Base-by-base conservation (phyloP, 2,113 vertebrate genomes). In the Corythaixoides concolor region DNA sequence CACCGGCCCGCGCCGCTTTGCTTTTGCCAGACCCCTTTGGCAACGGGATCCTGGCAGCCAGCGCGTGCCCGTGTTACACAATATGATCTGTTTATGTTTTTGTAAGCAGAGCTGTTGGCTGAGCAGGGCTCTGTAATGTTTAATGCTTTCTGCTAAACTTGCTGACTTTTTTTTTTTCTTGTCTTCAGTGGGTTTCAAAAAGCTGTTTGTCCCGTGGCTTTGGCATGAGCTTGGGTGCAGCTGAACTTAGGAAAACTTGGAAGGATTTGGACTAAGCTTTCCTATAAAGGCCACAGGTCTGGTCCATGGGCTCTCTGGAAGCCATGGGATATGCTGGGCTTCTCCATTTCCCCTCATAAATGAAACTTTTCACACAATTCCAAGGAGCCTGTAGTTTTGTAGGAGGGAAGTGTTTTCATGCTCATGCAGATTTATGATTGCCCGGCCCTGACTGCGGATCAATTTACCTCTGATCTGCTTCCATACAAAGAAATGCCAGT, bases 21-120 rank as follows among this genome's bases (percentile, higher is more conserved):
- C 43, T 47, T 33, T 39, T n/a, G 50, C 59, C 37, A 49, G 24
- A 45, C 8, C 1, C 0, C 27, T 30, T 12, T 11, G 52, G 49
- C 2, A 4, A 2, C 15, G 24, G 69, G 69, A 3, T 63, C 32
- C 64, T 30, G 14, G 45, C 87, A 89, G 58, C 35, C n/a, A 8
- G 43, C 7, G 2, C 2, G 0, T 76, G 52, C 41, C 60, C 20
- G 0, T 0, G 1, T 60, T 41, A 11, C 64, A 22, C 84, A 19
- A 0, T 1, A 2, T 4, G 22, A 1, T 12, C 47, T 56, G 39
- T 32, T 18, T 90, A 20, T 3, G 5, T 63, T 92, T 94, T 93
- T 41, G 16, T 6, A 11, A 52, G 93, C 63, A 88, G 88, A 49
- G 76, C 23, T 85, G 32, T 89, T 78, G 74, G 35, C 85, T 75